Evolutionary conservation across 2,888 invertebrate species (phyloP), one percentile per base, ranked within the genome.

Genomic region (Cistogaster globosa): DNA sequence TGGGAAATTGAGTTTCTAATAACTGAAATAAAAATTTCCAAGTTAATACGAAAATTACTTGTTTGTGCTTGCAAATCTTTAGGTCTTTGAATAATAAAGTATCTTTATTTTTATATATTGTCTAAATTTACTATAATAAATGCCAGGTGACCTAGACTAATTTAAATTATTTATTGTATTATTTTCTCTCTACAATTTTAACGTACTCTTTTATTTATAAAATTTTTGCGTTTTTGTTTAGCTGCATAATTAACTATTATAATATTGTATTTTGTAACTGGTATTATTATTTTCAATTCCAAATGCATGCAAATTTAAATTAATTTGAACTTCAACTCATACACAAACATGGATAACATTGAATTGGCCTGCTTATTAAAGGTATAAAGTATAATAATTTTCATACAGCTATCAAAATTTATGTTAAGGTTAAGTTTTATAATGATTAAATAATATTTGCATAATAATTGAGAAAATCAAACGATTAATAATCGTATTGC

Each of bases 131-230:
- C 32, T 32, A 32, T 32, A 32, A 32, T 7, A 32, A 76, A 67
- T 72, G 62, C 74, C 78, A 69, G 63, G 53, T 78, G 83, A 74
- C 83, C 74, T 83, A 38, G 42, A 57, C 5, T 63, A 20, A 58
- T 77, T 38, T 69, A 16, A 53, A 69, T 67, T 53, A 20, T 51
- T 45, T 71, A n/a, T 42, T 71, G 22, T 58, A n/a, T 45, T 58
- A 45, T 18, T 51, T 26, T 26, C 26, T 22, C 12, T 48, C 22
- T 26, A 26, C 22, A n/a, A 20, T 20, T 22, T 36, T 51, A n/a
- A n/a, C 8, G 14, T 12, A 22, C 3, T 32, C 6, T 32, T 32
- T 32, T 32, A 32, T 32, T 32, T 32, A 32, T 18, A 9, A 32
- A 20, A n/a, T 67, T 20, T 55, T 1, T 32, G 11, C 36, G 16